A percentile compares a stretch with the other conserved stretches of the same genome.
These are phyloP conservation scores for Lonchura striata DNA, from an alignment of 2,113 vertebrate species.

Conservation along the genomic window DNA sequence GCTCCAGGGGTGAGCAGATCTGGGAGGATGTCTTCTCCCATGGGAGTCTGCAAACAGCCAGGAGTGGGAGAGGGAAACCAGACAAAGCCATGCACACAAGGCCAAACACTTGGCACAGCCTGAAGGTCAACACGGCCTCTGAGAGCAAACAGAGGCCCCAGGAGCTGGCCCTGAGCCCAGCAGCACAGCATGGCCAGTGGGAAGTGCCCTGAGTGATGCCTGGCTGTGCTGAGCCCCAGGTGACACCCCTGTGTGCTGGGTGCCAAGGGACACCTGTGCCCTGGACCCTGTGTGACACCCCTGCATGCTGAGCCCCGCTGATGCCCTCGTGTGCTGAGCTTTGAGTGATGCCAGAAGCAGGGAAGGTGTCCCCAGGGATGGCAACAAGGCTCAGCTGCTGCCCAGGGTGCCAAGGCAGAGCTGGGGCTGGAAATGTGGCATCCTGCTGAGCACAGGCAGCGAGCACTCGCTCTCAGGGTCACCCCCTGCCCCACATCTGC, in stretches of 20 bases:
- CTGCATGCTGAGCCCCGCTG: accelerated
- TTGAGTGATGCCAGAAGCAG: not conserved
- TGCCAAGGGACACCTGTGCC: accelerated
- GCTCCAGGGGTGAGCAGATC: not conserved
- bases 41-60: not conserved
- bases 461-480: accelerated
- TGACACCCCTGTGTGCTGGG: not conserved
- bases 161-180: not conserved
- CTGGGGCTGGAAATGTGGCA: accelerated
- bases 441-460: accelerated
- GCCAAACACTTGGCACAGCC: not conserved
- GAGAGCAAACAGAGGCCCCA: not conserved
- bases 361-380: not conserved
- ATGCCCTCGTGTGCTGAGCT: accelerated
- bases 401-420: not conserved
- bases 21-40: not conserved
- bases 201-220: not conserved
- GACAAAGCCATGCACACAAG: not conserved
- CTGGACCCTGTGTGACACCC: not conserved
- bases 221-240: not conserved
- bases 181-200: accelerated
- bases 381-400: not conserved
- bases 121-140: not conserved
- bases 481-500: not conserved
- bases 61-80: not conserved